phyloP scores from a whole-genome alignment of 2,888 invertebrate genomes.

The Lymantria dispar region DNA sequence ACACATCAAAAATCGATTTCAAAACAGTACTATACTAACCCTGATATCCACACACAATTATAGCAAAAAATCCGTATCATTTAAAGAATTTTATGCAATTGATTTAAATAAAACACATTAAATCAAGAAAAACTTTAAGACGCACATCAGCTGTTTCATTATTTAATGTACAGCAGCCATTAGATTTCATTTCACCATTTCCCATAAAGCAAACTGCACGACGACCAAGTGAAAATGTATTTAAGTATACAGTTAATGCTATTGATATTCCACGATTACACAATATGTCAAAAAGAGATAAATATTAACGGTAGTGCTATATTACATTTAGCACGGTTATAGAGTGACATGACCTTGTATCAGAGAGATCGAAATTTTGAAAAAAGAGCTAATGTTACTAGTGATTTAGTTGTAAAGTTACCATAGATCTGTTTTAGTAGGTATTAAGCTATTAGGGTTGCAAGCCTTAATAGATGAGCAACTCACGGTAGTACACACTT shows the following conservation, averaged over 20 bases:
- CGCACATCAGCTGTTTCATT: conserved; percentile 80
- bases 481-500: too few species aligned
- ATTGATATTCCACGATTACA: neutral
- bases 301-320: neutral
- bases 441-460: too few species aligned
- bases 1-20: conserved; percentile 35
- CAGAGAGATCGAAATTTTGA: neutral
- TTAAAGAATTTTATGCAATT: conserved; percentile 50
- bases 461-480: too few species aligned
- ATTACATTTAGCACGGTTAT: conserved; percentile 34
- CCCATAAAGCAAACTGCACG: conserved; percentile 35
- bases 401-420: too few species aligned
- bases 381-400: too few species aligned
- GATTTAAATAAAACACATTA: conserved; percentile 45
- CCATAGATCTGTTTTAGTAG: too few species aligned
- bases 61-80: conserved; percentile 64
- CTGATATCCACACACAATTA: conserved; percentile 67
- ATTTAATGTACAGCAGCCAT: conserved; percentile 70
- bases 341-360: conserved; percentile 60
- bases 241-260: neutral
- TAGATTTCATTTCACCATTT: conserved; percentile 58
- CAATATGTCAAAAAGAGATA: conserved; percentile 36
- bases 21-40: conserved; percentile 59
- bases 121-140: conserved; percentile 56
- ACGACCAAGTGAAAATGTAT: conserved; percentile 31